Base-by-base conservation (phyloP, 2,113 vertebrate species). In the Ochotona princeps region DNA sequence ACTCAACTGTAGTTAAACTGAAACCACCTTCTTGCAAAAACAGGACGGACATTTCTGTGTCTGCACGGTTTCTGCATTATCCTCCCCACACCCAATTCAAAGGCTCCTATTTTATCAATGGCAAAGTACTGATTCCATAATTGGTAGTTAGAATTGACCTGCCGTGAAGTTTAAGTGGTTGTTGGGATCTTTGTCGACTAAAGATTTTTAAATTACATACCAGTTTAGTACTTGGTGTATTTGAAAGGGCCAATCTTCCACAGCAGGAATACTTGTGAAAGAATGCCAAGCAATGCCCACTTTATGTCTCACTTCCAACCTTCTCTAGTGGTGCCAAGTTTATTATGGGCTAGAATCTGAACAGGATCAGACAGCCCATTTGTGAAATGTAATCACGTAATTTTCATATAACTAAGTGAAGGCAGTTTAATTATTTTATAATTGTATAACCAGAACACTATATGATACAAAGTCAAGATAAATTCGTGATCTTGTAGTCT, bases 151-250 rank as follows among this genome's bases (percentile, higher is more conserved):
- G 54, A 90, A 76, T 14, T 83, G 92, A 91, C 57, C 92, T 47
- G 35, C 5, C 13, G 51, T 90, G 57, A 74, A 88, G 51, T 92
- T 90, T 83, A 92, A 95, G 51, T 69, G 26, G 90, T 92, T 95
- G 82, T 93, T 93, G 74, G 67, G 69, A 51, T 85, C 35, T 75
- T 89, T 73, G 69, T 81, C 92, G 79, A 92, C 89, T 93, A 90
- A 61, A 87, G 75, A 92, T 83, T 88, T 95, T 93, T 89, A 65
- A 95, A 96, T 89, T 95, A 96, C 96, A 91, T 91, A 65, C 83
- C 83, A 83, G 90, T 86, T 93, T 92, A 87, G 72, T 88, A 15
- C 67, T 72, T 79, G 10, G 23, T 83, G 78, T 96, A 32, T 94
- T 85, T 81, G 90, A 92, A 96, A 91, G 94, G 74, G 63, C 88